These are phyloP conservation scores for Phymorhynchus buccinoides DNA, from an alignment of 1,140 invertebrate species.

Conservation along the genomic window DNA sequence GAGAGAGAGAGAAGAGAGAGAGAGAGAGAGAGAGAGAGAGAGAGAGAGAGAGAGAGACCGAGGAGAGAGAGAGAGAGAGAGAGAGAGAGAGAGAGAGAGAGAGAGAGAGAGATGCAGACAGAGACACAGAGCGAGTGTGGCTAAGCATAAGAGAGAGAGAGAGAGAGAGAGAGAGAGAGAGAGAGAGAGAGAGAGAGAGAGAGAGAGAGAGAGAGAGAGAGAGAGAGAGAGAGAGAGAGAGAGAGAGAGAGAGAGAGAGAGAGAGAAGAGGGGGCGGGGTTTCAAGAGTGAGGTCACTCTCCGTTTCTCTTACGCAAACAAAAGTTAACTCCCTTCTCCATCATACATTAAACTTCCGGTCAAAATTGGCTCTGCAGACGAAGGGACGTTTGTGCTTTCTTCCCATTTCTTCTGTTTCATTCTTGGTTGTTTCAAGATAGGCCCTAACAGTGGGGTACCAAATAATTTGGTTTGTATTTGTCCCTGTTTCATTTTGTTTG, in stretches of 20 bases:
- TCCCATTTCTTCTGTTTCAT: neutral
- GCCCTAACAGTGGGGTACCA: neutral
- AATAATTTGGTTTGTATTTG: neutral
- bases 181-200: too few species aligned
- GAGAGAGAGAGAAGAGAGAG: neutral
- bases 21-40: neutral
- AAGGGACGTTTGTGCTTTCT: neutral
- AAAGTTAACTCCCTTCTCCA: neutral
- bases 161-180: neutral
- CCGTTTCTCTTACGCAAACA: too few species aligned
- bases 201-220: too few species aligned
- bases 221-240: too few species aligned
- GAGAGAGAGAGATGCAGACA: too few species aligned
- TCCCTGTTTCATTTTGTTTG: neutral
- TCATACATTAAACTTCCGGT: slow-evolving; percentile 19
- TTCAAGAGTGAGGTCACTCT: too few species aligned
- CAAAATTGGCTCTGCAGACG: neutral
- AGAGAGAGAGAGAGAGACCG: neutral
- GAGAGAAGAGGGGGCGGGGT: too few species aligned
- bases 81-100: neutral
- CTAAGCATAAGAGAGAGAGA: neutral
- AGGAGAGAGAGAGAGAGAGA: neutral
- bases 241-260: too few species aligned
- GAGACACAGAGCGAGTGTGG: too few species aligned
- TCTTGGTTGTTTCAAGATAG: too few species aligned